Base-by-base conservation (phyloP, 1,140 invertebrate genomes). In the Euborellia annulipes region DNA sequence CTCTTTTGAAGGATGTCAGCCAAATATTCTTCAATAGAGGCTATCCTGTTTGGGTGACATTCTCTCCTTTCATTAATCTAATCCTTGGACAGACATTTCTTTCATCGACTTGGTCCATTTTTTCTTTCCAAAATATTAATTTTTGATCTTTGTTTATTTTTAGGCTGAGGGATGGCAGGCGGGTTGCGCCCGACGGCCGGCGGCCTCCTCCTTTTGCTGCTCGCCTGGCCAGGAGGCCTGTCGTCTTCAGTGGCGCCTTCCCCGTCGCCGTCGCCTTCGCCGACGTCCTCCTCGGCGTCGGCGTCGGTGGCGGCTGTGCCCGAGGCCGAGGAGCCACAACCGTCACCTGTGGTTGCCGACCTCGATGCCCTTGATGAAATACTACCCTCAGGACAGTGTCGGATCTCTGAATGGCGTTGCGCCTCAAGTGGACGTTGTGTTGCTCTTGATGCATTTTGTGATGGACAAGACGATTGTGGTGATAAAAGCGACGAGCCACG, bases 401-500 rank as follows among this genome's bases (percentile, higher is more conserved):
- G 65, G 42, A 59, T 68, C 17, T 76, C 73, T 23, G 72, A 77
- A 56, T 73, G 64, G 55, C 66, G 67, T 44, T 84, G 80, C 62
- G 71, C 72, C 53, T 77, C 75, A 22, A 27, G 23, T 27, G 76
- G 76, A 30, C 70, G 74, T 52, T 87, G 83, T 62, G 70, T 85
- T 50, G 72, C 76, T 6, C 65, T 79, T 55, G 80, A 84, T 61
- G 76, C 76, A 53, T 84, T 72, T 62, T 85, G 83, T 61, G 81
- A 87, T 58, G 82, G 82, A 3, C 69, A 76, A 46, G 73, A 82
- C 53, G 81, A 87, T 61, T 87, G 83, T 56, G 70, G 71, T 2
- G 82, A 85, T 60, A 77, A 79, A 54, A 79, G 76, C 42, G 82
- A 85, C 58, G 83, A 87, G 60, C 78, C 77, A 0, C 69, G 70